Percentiles rank a stretch among this genome's conserved stretches.
Evolutionary conservation across 2,888 invertebrate genomes (phyloP).

Genomic region (Koerneria pararmatus): DNA sequence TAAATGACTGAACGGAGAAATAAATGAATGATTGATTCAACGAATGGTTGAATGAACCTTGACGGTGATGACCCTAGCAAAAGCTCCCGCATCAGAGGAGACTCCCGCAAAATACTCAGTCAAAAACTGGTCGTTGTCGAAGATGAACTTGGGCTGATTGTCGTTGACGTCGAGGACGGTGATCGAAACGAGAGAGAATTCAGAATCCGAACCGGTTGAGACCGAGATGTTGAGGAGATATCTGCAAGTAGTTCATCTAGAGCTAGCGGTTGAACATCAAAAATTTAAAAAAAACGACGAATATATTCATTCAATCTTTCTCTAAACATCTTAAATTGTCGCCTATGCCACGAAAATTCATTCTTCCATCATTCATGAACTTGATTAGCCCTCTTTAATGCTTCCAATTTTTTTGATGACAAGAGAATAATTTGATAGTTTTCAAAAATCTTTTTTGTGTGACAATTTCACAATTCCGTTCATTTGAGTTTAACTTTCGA

Average conservation of each 20-base stretch:
- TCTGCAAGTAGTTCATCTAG: slow-evolving; percentile 29
- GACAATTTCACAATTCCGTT: too few species aligned
- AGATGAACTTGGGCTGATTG: slow-evolving; percentile 83
- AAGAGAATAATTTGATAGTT: not conserved
- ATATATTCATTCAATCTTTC: too few species aligned
- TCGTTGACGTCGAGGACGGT: slow-evolving; percentile 78
- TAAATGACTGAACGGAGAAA: too few species aligned
- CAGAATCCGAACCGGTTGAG: slow-evolving; percentile 51
- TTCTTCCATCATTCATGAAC: too few species aligned
- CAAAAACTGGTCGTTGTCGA: slow-evolving; percentile 44
- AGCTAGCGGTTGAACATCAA: too few species aligned
- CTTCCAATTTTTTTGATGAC: too few species aligned
- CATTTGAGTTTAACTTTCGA: not conserved
- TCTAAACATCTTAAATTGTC: too few species aligned
- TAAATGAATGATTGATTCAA: too few species aligned
- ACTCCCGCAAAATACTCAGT: slow-evolving; percentile 53
- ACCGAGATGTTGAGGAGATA: slow-evolving; percentile 57
- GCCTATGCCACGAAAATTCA: too few species aligned
- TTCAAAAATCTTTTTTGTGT: too few species aligned
- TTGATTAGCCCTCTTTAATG: too few species aligned
- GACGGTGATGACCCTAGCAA: slow-evolving; percentile 45
- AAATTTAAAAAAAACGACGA: too few species aligned
- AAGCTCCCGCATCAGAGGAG: slow-evolving; percentile 41
- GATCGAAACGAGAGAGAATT: slow-evolving; percentile 51
- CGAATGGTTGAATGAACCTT: slow-evolving; percentile 31